Base-by-base conservation (phyloP, 2,888 invertebrate species). In the Syrista parreyssii region DNA sequence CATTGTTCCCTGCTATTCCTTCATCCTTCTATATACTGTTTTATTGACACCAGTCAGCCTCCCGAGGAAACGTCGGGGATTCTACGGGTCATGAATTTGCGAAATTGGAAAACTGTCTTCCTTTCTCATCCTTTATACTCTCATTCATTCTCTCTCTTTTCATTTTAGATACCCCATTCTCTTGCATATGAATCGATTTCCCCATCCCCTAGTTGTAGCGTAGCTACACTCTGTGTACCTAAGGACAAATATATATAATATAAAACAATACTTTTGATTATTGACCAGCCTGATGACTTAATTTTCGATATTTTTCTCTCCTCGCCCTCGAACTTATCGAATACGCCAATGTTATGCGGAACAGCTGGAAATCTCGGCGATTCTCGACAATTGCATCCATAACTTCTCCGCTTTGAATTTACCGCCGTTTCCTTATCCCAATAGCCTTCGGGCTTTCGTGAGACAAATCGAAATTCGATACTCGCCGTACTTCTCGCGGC, bases 41-140 rank as follows among this genome's bases (percentile, higher is more conserved):
- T 84, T 85, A 86, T 86, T 80, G 86, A 86, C 84, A 83, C 79
- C 82, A 81, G 80, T 84, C 80, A 80, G 79, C 80, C 72, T n/a
- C 36, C 68, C 68, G 71, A 71, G 33, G 23, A 71, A 71, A 71
- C 69, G 33, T 68, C 35, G 75, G 73, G 71, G 75, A 79, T 79
- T 82, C 80, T 76, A 74, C 73, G 78, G 80, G 76, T 79, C 81
- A 83, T 82, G 84, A 83, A 84, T 85, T 81, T 82, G 76, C 80
- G 83, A 85, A 84, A 85, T 84, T 84, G 84, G 86, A 86, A 83
- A 86, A 74, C 84, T 83, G 85, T 84, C 84, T 79, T 78, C 80
- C 77, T 80, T 79, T 77, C 78, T 71, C 74, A 68, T 79, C 68
- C 71, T 79, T 68, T 81, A 55, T 76, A 74, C 76, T 33, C 35